Conservation (phyloP, 2,797 vertebrate genomes). For the Fistularia commersonii region DNA sequence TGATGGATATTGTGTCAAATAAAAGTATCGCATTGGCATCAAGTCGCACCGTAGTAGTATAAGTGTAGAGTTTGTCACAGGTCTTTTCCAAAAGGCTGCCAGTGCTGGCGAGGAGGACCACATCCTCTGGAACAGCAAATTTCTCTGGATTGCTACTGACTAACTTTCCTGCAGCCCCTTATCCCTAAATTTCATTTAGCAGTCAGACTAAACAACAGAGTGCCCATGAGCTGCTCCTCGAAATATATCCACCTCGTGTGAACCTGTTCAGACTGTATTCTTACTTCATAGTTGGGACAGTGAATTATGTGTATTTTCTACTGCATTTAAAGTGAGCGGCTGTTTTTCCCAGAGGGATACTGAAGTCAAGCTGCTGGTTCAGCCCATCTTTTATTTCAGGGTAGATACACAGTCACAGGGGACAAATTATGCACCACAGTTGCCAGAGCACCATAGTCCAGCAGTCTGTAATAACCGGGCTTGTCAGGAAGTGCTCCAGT, state of each 20-base stretch:
- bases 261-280: constrained; percentile 23
- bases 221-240: constrained; percentile 21
- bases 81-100: too few relatives aligned
- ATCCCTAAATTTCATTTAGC: too few relatives aligned
- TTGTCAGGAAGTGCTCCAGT: constrained; percentile 55
- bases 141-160: too few relatives aligned
- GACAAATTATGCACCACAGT: constrained; percentile 56
- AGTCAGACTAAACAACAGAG: constrained; percentile 16
- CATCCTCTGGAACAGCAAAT: too few relatives aligned
- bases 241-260: constrained; percentile 15
- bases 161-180: too few relatives aligned
- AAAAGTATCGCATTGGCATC: too few relatives aligned
- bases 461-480: constrained; percentile 52
- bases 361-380: constrained; percentile 29
- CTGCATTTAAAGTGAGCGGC: constrained; percentile 22
- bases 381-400: constrained; percentile 56
- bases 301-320: constrained; percentile 29
- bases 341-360: constrained; percentile 15
- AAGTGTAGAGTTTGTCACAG: too few relatives aligned
- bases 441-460: constrained; percentile 52
- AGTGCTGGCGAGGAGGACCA: too few relatives aligned
- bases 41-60: too few relatives aligned
- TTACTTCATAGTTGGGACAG: constrained; percentile 3
- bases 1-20: too few relatives aligned
- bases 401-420: constrained; percentile 32